Base-by-base conservation (phyloP, 2,888 invertebrate species). In the Mellilla xanthometata region DNA sequence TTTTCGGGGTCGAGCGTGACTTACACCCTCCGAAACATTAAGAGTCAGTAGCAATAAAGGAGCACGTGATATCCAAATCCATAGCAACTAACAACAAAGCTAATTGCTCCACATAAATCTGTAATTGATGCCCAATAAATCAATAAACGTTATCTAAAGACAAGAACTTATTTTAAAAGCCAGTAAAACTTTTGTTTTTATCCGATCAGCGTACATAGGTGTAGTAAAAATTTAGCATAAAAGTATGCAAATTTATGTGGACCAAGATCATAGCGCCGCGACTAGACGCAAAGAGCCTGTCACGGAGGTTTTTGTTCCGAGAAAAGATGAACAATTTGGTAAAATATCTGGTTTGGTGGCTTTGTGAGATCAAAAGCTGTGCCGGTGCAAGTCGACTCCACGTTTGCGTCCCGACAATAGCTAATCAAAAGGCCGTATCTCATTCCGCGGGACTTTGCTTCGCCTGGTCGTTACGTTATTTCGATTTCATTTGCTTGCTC, bases 401-500 rank as follows among this genome's bases (percentile, higher is more conserved):
- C 63, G 54, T 62, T 66, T 53, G 58, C 54, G 61, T 68, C 64
- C 75, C 79, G 77, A 87, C 88, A 85, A 85, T 84, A 76, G 84
- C 72, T 86, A 88, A 88, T 89, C 88, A 88, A 86, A 88, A 78
- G 65, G 73, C 76, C 78, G 81, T 86, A 87, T 88, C 87, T 88
- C 81, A 84, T 77, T 80, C 75, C 55, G 71, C 68, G 73, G 74
- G 82, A 79, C 82, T 78, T 81, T 81, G 72, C 68, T 61, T 48
- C 51, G 52, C 61, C 67, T 67, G 65, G 74, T 76, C 74, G 71
- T 76, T 75, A 77, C 78, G 81, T 78, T 88, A 88, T 88, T 88
- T 85, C 88, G 87, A 85, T 88, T 87, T 86, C 88, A 88, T 88
- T 89, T 88, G 86, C 86, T 77, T 85, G 81, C 79, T 83, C 86